phyloP scores from a whole-genome alignment of 1,140 invertebrate species.

The Diprion similis region DNA sequence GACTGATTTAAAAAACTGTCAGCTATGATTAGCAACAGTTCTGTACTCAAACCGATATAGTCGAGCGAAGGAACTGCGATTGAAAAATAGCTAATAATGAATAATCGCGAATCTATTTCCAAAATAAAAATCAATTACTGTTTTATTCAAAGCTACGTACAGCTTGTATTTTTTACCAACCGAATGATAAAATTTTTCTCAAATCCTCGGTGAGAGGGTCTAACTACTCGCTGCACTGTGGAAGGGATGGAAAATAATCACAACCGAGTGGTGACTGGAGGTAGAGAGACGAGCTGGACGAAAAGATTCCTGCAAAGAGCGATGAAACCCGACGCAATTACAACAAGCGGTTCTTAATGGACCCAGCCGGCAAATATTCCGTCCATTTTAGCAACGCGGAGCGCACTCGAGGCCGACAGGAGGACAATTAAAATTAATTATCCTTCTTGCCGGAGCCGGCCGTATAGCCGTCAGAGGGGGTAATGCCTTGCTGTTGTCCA shows the following conservation, averaged over 20 bases:
- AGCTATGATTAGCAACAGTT: too few relatives aligned
- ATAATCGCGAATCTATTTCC: too few relatives aligned
- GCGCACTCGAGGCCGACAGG: constrained; percentile 37
- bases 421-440: constrained; percentile 57
- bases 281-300: background rate
- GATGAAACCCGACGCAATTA: constrained; percentile 32
- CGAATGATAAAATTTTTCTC: too few relatives aligned
- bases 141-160: too few relatives aligned
- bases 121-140: too few relatives aligned
- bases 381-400: constrained; percentile 44
- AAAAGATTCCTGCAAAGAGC: background rate
- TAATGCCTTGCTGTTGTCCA: constrained; percentile 13
- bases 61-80: too few relatives aligned
- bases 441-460: constrained; percentile 33
- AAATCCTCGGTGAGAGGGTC: too few relatives aligned
- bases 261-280: constrained; percentile 31
- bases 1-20: too few relatives aligned
- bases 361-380: constrained; percentile 47
- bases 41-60: too few relatives aligned
- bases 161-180: too few relatives aligned
- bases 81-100: too few relatives aligned
- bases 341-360: constrained; percentile 46
- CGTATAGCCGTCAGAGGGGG: too few relatives aligned
- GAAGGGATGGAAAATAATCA: constrained; percentile 33
- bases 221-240: background rate